phyloP scores from a whole-genome alignment of 2,888 invertebrate genomes.

The Amorpha juglandis region DNA sequence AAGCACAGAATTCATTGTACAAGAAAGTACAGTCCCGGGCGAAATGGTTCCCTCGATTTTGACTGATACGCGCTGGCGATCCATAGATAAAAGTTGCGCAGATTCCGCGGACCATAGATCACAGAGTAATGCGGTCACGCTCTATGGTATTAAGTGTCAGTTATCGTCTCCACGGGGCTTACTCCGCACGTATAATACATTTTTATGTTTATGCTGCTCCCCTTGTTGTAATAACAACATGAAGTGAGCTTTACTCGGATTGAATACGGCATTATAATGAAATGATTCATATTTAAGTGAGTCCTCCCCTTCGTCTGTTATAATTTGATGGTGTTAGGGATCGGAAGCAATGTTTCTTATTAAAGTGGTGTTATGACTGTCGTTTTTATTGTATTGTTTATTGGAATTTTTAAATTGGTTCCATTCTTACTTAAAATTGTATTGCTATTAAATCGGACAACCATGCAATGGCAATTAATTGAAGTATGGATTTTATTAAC shows the following conservation, averaged over 20 bases:
- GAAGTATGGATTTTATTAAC: neutral
- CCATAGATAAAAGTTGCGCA: slow-evolving; percentile 69
- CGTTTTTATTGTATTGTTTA: slow-evolving; percentile 58
- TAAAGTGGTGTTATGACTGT: slow-evolving; percentile 79
- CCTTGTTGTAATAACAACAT: slow-evolving; percentile 80
- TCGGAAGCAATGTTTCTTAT: slow-evolving; percentile 82
- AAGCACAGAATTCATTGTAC: slow-evolving; percentile 50
- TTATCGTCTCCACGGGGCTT: slow-evolving; percentile 83
- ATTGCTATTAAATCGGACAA: neutral
- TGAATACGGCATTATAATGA: slow-evolving; percentile 84
- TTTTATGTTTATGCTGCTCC: slow-evolving; percentile 75
- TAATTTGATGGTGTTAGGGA: slow-evolving; percentile 79
- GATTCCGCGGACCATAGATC: slow-evolving; percentile 78
- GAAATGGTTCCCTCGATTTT: slow-evolving; percentile 62
- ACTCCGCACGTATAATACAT: slow-evolving; percentile 69
- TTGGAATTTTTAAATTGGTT: slow-evolving; percentile 33
- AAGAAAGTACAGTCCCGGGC: slow-evolving; percentile 49
- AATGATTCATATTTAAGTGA: slow-evolving; percentile 85
- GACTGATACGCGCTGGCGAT: slow-evolving; percentile 62
- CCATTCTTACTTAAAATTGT: neutral
- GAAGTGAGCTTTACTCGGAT: slow-evolving; percentile 83
- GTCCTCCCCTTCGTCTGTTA: slow-evolving; percentile 75
- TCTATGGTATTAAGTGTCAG: slow-evolving; percentile 83
- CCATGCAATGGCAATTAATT: neutral
- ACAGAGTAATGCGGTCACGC: slow-evolving; percentile 83